These are phyloP conservation scores for Pachypanchax playfairii DNA, from an alignment of 2,113 vertebrate genomes.

Conservation along the genomic window DNA sequence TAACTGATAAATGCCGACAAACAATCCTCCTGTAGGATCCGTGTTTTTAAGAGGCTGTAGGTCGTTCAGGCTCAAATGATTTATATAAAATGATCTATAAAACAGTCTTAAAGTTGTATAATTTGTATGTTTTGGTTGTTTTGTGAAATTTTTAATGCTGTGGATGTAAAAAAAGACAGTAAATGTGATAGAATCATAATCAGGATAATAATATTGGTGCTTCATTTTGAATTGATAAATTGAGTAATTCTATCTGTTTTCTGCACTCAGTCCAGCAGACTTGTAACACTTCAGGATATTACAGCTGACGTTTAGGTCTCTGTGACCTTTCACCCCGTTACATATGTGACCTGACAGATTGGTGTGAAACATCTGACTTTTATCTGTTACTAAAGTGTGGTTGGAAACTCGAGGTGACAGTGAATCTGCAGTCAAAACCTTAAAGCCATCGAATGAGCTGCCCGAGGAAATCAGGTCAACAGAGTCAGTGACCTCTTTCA, in stretches of 20 bases:
- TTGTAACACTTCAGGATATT: neutral
- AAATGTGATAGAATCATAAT: no score
- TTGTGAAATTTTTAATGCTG: no score
- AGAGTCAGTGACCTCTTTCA: slow-evolving; percentile 1
- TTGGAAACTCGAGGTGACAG: neutral
- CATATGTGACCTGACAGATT: slow-evolving; percentile 2
- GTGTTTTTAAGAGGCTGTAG: no score
- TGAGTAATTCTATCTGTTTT: no score
- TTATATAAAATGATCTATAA: slow-evolving; percentile 40
- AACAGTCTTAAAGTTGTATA: slow-evolving; percentile 21
- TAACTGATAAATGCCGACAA: neutral
- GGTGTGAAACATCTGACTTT: neutral
- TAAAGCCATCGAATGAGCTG: neutral
- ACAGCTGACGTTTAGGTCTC: neutral
- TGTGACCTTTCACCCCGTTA: neutral
- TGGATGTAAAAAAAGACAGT: no score
- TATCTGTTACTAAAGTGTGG: neutral
- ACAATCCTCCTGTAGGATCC: neutral
- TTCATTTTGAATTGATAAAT: no score
- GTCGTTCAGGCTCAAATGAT: slow-evolving; percentile 37
- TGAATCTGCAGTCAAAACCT: neutral
- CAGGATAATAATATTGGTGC: no score
- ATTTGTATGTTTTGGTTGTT: no score
- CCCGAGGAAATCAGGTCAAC: neutral
- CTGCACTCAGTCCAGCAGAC: no score